Evolutionary conservation across 2,888 invertebrate species (phyloP), one percentile per base, ranked within the genome.

Genomic region (Esperia sulphurella): DNA sequence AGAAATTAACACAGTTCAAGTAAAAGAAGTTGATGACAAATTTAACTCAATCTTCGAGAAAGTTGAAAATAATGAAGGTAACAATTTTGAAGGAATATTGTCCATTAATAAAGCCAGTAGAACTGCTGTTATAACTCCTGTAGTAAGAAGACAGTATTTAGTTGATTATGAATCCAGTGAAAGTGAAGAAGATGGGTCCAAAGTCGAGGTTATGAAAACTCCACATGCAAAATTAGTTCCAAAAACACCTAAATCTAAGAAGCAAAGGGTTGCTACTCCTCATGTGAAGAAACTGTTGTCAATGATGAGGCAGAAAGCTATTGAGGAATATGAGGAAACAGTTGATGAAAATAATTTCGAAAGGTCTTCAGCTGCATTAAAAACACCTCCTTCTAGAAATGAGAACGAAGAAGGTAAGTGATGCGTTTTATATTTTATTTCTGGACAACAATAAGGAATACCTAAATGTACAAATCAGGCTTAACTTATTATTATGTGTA

Each of bases 141-240:
- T 83, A 6, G 60, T 86, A 0, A 72, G 83, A 50, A 79, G 73
- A 29, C 78, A 78, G 42, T 51, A 76, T 64, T 50, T 88, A 38
- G 88, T 89, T 1, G 88, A 88, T 68, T 89, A 88, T 41, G 87
- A 83, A 44, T 79, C 71, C 0, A 88, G 83, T 60, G 86, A 76
- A 9, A 21, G 5, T 21, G 75, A 69, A 43, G 85, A 86, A 45
- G 61, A 58, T 14, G 75, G 79, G 33, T 62, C 67, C 6, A 58
- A 69, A 53, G 46, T 45, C 6, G 59, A 65, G 9, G 46, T 50
- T 2, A 49, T 59, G n/a, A 57, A 54, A 28, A 84, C 80, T 2
- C 77, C 77, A 9, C 67, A 80, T 62, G 71, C 74, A 1, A 76
- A 64, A 46, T 14, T 61, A 2, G 65, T 56, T 14, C 66, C 75